Evolutionary conservation across 2,113 vertebrate species (phyloP).

Genomic region (Verasper variegatus): DNA sequence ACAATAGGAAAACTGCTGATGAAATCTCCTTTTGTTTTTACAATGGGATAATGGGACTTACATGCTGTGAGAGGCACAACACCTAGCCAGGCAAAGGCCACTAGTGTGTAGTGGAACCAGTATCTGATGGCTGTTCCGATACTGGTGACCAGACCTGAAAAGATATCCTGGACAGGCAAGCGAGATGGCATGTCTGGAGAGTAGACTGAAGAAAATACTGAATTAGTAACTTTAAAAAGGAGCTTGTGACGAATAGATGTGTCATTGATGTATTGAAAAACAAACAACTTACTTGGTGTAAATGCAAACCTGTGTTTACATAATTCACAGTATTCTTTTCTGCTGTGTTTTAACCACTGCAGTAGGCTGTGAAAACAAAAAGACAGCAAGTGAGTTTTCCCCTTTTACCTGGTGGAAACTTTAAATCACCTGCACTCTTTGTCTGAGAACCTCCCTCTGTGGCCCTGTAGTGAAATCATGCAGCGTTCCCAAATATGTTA

Average conservation of each 20-base stretch:
- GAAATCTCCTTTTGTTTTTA: background rate
- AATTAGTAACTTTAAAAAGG: background rate
- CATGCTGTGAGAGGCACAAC: constrained; percentile 99
- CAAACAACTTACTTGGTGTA: constrained; percentile 93
- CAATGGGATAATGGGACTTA: constrained; percentile 79
- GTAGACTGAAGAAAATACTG: constrained; percentile 85
- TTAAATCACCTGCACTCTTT: background rate
- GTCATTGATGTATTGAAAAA: background rate
- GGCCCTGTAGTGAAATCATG: background rate
- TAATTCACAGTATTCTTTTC: constrained; percentile 99
- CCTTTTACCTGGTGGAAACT: background rate
- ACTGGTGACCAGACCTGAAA: constrained; percentile 95
- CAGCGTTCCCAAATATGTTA: background rate
- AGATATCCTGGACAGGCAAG: constrained; percentile 98
- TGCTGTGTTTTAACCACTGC: constrained; percentile 99
- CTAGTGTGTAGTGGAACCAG: constrained; percentile 99
- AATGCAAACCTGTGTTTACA: constrained; percentile 99
- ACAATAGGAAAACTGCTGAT: background rate
- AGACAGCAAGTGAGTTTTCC: background rate
- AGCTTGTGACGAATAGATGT: background rate
- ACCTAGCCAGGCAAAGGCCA: constrained; percentile 98
- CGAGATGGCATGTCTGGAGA: constrained; percentile 99
- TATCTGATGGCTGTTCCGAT: constrained; percentile 98
- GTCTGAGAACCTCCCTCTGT: background rate
- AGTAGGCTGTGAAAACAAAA: constrained; percentile 88